Conservation (phyloP, 2,888 invertebrate species). For the Tetragonula carbonaria region DNA sequence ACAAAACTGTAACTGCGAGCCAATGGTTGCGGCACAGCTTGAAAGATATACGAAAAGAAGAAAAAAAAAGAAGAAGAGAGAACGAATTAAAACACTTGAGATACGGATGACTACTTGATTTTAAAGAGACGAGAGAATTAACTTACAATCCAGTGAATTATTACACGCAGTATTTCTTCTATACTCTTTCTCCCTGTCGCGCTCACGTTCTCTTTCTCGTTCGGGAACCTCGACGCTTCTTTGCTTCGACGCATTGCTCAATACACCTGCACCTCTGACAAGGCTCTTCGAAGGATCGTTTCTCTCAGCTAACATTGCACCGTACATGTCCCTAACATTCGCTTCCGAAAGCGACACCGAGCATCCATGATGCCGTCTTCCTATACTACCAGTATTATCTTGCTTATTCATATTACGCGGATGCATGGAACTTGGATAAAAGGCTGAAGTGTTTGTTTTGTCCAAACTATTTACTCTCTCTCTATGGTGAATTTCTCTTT, state of each 20-base stretch:
- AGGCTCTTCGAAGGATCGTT: conserved; percentile 82
- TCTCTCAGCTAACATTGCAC: conserved; percentile 76
- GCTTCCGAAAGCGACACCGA: conserved; percentile 80
- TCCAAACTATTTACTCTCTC: conserved; percentile 82
- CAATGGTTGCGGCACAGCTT: conserved; percentile 84
- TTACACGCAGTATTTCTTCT: conserved; percentile 84
- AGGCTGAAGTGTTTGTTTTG: conserved; percentile 78
- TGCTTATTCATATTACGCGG: conserved; percentile 77
- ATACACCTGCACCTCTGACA: conserved; percentile 76
- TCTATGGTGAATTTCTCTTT: conserved; percentile 77
- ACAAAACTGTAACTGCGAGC: conserved; percentile 87
- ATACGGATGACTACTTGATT: neutral
- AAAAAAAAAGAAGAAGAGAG: neutral
- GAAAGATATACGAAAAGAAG: neutral
- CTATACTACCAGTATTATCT: conserved; percentile 76
- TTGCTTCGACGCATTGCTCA: conserved; percentile 83
- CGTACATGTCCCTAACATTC: conserved; percentile 79
- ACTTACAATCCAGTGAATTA: conserved; percentile 79
- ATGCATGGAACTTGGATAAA: conserved; percentile 77
- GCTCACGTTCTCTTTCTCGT: conserved; percentile 83
- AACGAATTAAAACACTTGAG: neutral
- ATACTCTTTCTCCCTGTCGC: conserved; percentile 76
- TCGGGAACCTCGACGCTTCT: conserved; percentile 85
- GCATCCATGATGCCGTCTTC: conserved; percentile 79
- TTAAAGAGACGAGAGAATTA: neutral